Evolutionary conservation across 1,140 invertebrate species (phyloP), one percentile per base, ranked within the genome.

Genomic region (Ips typographus): DNA sequence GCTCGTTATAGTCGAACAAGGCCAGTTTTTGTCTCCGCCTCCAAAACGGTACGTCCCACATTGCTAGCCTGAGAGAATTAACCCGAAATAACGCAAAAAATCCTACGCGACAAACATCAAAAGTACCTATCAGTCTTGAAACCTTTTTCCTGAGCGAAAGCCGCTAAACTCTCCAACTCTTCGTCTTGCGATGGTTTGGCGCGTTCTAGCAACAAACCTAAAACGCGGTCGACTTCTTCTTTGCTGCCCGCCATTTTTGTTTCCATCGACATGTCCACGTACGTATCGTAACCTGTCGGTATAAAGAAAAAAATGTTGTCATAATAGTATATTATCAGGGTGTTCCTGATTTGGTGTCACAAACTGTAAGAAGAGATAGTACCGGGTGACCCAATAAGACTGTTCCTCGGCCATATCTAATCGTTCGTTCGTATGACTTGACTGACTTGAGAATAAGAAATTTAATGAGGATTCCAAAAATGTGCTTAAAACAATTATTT

Each of bases 31-130:
- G 88, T 77, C 91, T 90, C 75, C 90, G 86, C 68, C 87, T 84
- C 92, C 94, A 98, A 77, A 91, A 98, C 3, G 89, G 85, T 59
- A 98, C 83, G 80, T 98, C 96, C 88, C 92, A 98, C 49, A 88
- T 82, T 72, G 92, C 85, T 8, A 98, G 76, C 47, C 69, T 71
- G 44, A 3, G 49, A 65, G 65, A 44, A 49, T 41, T 51, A 43
- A 56, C 22, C 4, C 38, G 36, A 44, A 1, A 3, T 8, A 52
- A 8, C 8, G 5, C 6, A 41, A 2, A 2, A 22, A 22, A 22
- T 37, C 40, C 8, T 41, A 2, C 3, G 3, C 41, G 40, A 8
- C 8, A n/a, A 8, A 49, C 39, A 38, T 66, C 58, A 59, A 44
- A 38, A 52, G 52, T 22, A 71, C 69, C 69, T 65, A 22, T 84